phyloP scores from a whole-genome alignment of 1,140 invertebrate genomes.

The Drosophila guanche region DNA sequence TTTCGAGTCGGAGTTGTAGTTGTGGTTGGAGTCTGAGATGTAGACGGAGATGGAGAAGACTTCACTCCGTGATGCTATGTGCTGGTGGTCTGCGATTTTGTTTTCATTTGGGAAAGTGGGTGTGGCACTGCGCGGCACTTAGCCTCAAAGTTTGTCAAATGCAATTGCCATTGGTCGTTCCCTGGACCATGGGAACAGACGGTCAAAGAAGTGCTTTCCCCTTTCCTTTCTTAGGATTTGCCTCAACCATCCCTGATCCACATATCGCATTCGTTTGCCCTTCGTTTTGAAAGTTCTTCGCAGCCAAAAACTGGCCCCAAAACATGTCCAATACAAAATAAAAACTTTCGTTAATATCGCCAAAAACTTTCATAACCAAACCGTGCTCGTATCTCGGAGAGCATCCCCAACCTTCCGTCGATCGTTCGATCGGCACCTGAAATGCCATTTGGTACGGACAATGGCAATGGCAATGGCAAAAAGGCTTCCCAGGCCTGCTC shows the following conservation, averaged over 20 bases:
- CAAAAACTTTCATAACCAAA: constrained; percentile 39
- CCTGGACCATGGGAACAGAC: neutral
- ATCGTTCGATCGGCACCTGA: constrained; percentile 27
- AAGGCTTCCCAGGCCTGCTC: constrained; percentile 23
- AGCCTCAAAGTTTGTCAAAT: constrained; percentile 4
- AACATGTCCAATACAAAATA: neutral
- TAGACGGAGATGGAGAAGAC: constrained; percentile 14
- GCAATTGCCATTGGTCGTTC: constrained; percentile 10
- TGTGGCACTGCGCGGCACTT: constrained; percentile 32
- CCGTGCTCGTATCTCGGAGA: constrained; percentile 1
- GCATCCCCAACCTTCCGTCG: constrained; percentile 7
- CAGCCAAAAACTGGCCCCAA: neutral
- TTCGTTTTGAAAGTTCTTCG: constrained; percentile 26
- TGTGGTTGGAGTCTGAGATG: constrained; percentile 12
- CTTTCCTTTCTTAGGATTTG: neutral
- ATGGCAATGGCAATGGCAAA: constrained; percentile 10
- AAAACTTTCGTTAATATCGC: constrained; percentile 33
- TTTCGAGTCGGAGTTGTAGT: constrained; percentile 28
- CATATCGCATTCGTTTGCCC: too few species aligned
- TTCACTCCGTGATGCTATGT: constrained; percentile 64
- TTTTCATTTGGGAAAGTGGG: constrained; percentile 76
- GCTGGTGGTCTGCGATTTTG: constrained; percentile 71
- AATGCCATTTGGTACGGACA: constrained; percentile 33
- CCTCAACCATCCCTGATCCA: neutral
- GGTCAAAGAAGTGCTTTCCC: neutral